Conservation (phyloP, 2,888 invertebrate species). For the Lutraria lutraria region DNA sequence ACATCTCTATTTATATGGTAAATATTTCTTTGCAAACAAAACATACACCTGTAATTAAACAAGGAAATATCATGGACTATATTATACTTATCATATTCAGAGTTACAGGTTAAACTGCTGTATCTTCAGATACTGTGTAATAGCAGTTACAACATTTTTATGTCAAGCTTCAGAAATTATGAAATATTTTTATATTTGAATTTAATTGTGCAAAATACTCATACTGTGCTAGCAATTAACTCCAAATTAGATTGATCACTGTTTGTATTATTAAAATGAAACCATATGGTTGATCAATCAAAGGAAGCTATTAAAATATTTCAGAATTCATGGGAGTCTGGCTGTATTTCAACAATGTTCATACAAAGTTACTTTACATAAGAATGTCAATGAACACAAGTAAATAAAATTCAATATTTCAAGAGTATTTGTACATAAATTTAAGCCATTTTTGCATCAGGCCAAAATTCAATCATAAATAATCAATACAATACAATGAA, state of each 20-base stretch:
- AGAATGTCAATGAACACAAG: background rate
- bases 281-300: constrained; percentile 32
- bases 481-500: background rate
- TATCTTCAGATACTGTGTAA: no score
- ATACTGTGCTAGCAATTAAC: background rate
- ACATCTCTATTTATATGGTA: constrained; percentile 17
- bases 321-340: background rate
- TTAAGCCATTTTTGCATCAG: background rate
- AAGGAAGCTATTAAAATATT: constrained; percentile 17
- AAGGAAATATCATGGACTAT: constrained; percentile 11
- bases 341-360: background rate
- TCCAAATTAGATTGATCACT: background rate
- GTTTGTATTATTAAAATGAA: constrained; percentile 20
- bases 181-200: background rate
- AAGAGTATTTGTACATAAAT: background rate
- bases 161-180: no score
- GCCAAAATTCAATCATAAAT: background rate
- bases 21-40: background rate
- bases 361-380: background rate
- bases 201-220: background rate
- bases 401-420: background rate
- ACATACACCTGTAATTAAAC: background rate
- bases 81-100: background rate
- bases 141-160: no score
- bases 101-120: no score